Percentiles rank a stretch among this genome's conserved stretches.
These are phyloP conservation scores for Chromoteleia sp. DNA, from an alignment of 2,888 invertebrate species.

Conservation along the genomic window DNA sequence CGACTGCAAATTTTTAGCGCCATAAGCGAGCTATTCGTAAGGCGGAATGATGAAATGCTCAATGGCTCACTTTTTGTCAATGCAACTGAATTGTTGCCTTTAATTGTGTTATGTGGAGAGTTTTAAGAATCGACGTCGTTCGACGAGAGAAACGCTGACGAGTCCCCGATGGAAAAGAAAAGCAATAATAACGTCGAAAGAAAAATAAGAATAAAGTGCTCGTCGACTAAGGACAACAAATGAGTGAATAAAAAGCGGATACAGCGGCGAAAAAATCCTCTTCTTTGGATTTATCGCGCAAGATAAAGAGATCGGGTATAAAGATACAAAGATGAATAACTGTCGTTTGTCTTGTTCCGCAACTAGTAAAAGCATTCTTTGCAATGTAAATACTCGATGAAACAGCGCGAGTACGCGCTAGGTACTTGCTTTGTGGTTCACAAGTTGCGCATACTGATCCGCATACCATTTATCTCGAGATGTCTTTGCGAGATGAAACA, in stretches of 20 bases:
- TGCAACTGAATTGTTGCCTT: too few relatives aligned
- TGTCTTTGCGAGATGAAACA: slow-evolving; percentile 55
- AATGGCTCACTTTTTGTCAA: not conserved
- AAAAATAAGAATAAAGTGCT: slow-evolving; percentile 27
- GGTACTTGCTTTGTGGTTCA: slow-evolving; percentile 55
- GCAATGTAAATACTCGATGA: slow-evolving; percentile 64
- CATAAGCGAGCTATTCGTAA: not conserved
- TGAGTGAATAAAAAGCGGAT: slow-evolving; percentile 29
- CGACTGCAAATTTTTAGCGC: slow-evolving; percentile 36
- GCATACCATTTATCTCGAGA: slow-evolving; percentile 61
- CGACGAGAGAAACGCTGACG: not conserved
- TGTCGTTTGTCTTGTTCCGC: slow-evolving; percentile 58
- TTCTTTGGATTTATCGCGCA: slow-evolving; percentile 43
- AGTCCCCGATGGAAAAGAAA: not conserved
- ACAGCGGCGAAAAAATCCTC: slow-evolving; percentile 24
- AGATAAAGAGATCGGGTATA: slow-evolving; percentile 54
- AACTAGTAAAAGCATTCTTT: slow-evolving; percentile 60
- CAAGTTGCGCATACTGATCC: slow-evolving; percentile 62
- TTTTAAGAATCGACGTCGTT: not conserved
- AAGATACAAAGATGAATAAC: slow-evolving; percentile 60
- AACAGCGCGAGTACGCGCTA: slow-evolving; percentile 37
- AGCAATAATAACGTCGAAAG: slow-evolving; percentile 9
- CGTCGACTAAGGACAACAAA: slow-evolving; percentile 23
- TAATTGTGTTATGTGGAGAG: too few relatives aligned
- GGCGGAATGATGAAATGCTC: not conserved